Percentiles rank a stretch among this genome's conserved stretches.
phyloP scores from a whole-genome alignment of 2,888 invertebrate species.

The Crossocerus cetratus region DNA sequence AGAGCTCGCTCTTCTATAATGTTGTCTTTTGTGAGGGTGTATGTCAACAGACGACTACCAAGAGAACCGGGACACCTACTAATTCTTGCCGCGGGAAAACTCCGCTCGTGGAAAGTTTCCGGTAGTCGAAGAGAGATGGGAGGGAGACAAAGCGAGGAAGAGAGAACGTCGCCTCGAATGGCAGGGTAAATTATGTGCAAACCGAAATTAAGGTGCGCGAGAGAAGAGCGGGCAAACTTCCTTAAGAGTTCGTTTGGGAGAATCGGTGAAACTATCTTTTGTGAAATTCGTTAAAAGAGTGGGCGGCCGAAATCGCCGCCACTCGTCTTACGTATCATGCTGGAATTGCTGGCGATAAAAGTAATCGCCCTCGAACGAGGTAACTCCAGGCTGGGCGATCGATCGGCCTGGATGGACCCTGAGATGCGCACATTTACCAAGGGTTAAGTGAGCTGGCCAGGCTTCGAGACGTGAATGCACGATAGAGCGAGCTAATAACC shows the following conservation, averaged over 20 bases:
- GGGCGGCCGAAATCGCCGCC: neutral
- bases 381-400: neutral
- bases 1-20: slow-evolving; percentile 15
- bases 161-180: slow-evolving; percentile 17
- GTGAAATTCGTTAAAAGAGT: slow-evolving; percentile 8
- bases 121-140: no score
- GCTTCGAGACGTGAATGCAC: neutral
- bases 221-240: slow-evolving; percentile 34
- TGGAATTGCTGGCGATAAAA: neutral
- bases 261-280: slow-evolving; percentile 27
- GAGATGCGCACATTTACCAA: neutral
- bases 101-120: slow-evolving; percentile 27
- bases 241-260: neutral
- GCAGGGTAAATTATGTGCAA: slow-evolving; percentile 47
- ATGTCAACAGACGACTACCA: slow-evolving; percentile 36
- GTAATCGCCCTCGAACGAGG: slow-evolving; percentile 2
- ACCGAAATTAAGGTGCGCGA: slow-evolving; percentile 45
- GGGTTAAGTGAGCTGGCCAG: neutral
- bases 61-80: slow-evolving; percentile 35
- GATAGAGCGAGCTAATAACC: slow-evolving; percentile 27
- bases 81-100: slow-evolving; percentile 43
- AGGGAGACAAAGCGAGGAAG: neutral
- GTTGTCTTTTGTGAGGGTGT: slow-evolving; percentile 22
- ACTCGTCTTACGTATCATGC: neutral
- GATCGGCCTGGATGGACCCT: neutral